Evolutionary conservation across 2,797 vertebrate species (phyloP).

Genomic region (Esox lucius): DNA sequence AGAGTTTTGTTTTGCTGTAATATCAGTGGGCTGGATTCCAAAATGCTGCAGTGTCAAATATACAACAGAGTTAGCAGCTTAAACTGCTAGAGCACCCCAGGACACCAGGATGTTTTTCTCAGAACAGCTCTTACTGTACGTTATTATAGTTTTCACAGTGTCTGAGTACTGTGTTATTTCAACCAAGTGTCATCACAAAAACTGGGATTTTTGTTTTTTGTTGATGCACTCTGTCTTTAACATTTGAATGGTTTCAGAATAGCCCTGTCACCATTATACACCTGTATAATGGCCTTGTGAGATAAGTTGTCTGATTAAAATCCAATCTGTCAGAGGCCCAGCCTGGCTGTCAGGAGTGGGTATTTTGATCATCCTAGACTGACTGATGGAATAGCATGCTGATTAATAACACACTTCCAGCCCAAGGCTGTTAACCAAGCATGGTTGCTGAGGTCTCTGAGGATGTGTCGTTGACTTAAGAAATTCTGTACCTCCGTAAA

Average conservation of each 20-base stretch:
- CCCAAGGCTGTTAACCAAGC: neutral
- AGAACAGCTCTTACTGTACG: too few species aligned
- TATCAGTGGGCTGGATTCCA: too few species aligned
- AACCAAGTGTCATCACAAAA: too few species aligned
- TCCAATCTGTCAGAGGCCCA: neutral
- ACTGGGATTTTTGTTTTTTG: too few species aligned
- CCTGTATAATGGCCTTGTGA: neutral
- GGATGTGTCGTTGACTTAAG: neutral
- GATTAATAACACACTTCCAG: neutral
- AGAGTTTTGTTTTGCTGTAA: too few species aligned
- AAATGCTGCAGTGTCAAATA: too few species aligned
- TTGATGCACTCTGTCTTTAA: too few species aligned
- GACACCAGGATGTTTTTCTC: too few species aligned
- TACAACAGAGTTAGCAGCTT: too few species aligned
- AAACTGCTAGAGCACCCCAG: too few species aligned
- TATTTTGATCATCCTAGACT: conserved; percentile 1
- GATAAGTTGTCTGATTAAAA: neutral
- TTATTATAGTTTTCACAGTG: too few species aligned
- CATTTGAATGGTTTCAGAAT: neutral
- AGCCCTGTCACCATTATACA: neutral
- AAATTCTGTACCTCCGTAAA: neutral
- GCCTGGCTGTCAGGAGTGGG: neutral
- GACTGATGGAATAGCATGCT: neutral
- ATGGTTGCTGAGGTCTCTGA: neutral
- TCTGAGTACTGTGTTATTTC: too few species aligned